Conservation (phyloP, 2,888 invertebrate species). For the Volucella zonaria region DNA sequence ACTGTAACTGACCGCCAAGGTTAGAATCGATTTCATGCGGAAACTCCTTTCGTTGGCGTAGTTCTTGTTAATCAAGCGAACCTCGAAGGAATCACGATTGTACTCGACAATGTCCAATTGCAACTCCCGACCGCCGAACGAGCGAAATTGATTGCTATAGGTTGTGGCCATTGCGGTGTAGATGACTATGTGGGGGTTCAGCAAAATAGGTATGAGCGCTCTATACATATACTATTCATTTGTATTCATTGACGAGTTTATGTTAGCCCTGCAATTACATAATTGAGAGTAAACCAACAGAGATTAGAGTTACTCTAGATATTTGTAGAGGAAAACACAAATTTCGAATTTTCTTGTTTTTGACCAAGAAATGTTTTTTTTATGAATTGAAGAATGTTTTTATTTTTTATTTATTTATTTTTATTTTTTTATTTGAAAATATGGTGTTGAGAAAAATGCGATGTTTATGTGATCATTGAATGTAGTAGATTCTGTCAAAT, state of each 20-base stretch:
- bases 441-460: conserved; percentile 34
- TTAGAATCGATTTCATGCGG: conserved; percentile 46
- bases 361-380: conserved; percentile 14
- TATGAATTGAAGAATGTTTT: conserved; percentile 25
- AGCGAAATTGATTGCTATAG: conserved; percentile 51
- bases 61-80: conserved; percentile 57
- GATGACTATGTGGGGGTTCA: background rate
- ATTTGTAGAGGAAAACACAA: conserved; percentile 27
- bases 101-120: conserved; percentile 59
- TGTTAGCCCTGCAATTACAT: conserved; percentile 54
- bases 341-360: conserved; percentile 7
- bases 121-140: conserved; percentile 63
- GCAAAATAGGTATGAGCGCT: background rate
- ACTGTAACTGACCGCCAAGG: conserved; percentile 42
- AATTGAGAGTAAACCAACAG: conserved; percentile 46
- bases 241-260: conserved; percentile 6
- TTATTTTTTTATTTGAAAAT: conserved; percentile 23
- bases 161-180: conserved; percentile 25
- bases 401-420: conserved; percentile 39
- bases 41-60: conserved; percentile 54
- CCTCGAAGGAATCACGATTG: conserved; percentile 66
- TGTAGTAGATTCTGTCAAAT: conserved; percentile 63
- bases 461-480: conserved; percentile 48
- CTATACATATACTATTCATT: conserved; percentile 12
- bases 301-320: conserved; percentile 10